Evolutionary conservation across 2,113 vertebrate genomes (phyloP).

Genomic region (Pimephales promelas): DNA sequence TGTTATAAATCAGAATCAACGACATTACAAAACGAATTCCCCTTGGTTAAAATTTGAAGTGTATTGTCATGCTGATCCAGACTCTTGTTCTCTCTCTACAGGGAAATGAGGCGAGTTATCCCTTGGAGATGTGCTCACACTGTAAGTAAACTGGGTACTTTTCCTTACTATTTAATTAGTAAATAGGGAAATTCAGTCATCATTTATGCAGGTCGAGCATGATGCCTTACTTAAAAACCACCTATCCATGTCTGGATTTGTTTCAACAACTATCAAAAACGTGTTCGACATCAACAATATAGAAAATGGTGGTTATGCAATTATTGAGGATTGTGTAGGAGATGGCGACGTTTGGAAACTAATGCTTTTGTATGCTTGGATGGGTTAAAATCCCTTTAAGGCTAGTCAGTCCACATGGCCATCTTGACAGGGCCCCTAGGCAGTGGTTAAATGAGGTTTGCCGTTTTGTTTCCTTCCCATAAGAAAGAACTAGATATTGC

Average conservation of each 20-base stretch:
- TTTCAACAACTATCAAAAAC: too few relatives aligned
- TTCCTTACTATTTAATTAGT: background rate
- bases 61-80: conserved; percentile 21
- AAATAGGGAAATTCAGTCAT: background rate
- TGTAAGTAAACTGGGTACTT: conserved; percentile 81
- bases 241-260: too few relatives aligned
- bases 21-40: too few relatives aligned
- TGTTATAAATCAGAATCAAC: background rate
- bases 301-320: background rate
- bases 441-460: too few relatives aligned
- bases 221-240: background rate
- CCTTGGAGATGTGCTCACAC: conserved; percentile 97
- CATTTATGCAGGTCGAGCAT: background rate
- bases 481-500: too few relatives aligned
- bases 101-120: conserved; percentile 97
- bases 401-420: too few relatives aligned
- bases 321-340: background rate
- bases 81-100: conserved; percentile 65
- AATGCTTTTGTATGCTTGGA: background rate
- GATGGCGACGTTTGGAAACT: background rate
- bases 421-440: too few relatives aligned
- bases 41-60: background rate
- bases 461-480: too few relatives aligned
- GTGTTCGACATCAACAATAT: background rate
- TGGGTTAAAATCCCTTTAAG: too few relatives aligned